Base-by-base conservation (phyloP, 2,113 vertebrate species). In the Rhinoptilus africanus region DNA sequence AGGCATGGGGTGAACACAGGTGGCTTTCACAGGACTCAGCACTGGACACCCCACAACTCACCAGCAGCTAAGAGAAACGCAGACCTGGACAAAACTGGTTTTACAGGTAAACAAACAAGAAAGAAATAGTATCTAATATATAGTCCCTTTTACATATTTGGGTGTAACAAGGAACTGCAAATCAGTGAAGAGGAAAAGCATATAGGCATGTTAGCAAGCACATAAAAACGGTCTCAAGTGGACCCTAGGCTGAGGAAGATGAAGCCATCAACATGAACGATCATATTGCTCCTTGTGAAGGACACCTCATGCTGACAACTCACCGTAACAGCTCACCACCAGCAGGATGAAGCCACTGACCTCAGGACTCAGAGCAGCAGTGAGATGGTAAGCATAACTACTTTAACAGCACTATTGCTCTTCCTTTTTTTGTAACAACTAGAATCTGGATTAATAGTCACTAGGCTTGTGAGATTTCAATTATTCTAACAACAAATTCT, bases 41-140 rank as follows among this genome's bases (percentile, higher is more conserved):
- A 28, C 23, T 21, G 54, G 53, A 51, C 2, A 2, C 10, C 14
- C 35, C 48, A 34, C 9, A 47, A 14, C 43, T 28, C 14, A 8
- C 62, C 66, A 76, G 16, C 1, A 0, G 2, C 24, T 56, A 66
- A 62, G 17, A 76, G 45, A 88, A 90, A 77, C 0, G 0, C 24
- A 66, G 48, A n/a, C 27, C 54, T 69, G 45, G 50, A 66, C 39
- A 69, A 73, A 83, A 69, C 1, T 26, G 8, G 0, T 2, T 72
- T 79, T 48, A 62, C 23, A 5, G 8, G 19, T 32, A 73, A 75
- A 76, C 8, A 91, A 88, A 67, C 39, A 62, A 66, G 19, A 69
- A 90, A 56, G 1, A 68, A 91, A 45, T 0, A 39, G 11, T 47
- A 21, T 27, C 32, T 51, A 79, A 53, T 4, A 76, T 11, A 53